phyloP scores from a whole-genome alignment of 2,888 invertebrate genomes.

The Chaetogeoica ovagalla region DNA sequence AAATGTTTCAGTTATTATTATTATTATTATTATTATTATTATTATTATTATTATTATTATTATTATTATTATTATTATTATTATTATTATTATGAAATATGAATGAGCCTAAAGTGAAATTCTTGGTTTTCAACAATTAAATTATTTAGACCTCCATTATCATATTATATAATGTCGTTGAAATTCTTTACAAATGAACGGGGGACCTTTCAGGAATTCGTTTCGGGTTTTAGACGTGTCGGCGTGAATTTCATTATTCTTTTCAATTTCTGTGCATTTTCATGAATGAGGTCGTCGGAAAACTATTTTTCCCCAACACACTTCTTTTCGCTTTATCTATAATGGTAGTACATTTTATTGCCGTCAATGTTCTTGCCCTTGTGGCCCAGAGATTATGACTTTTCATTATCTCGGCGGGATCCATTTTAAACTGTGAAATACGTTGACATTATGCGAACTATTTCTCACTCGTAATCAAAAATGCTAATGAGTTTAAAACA shows the following conservation, averaged over 20 bases:
- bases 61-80: neutral
- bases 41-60: neutral
- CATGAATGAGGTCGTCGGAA: conserved; percentile 26
- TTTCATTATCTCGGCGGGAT: conserved; percentile 32
- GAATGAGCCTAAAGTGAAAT: conserved; percentile 7
- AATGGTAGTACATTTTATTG: conserved; percentile 35
- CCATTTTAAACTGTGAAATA: conserved; percentile 12
- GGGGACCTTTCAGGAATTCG: conserved; percentile 35
- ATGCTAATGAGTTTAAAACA: conserved; percentile 17
- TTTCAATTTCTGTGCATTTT: conserved; percentile 50
- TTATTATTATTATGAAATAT: neutral
- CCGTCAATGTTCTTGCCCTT: neutral
- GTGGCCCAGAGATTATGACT: conserved; percentile 16
- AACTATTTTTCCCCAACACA: conserved; percentile 37
- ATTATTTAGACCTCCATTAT: conserved; percentile 8
- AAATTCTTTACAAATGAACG: conserved; percentile 47
- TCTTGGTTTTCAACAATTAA: conserved; percentile 38
- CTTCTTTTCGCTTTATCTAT: neutral
- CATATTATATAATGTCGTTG: conserved; percentile 40
- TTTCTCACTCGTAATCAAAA: conserved; percentile 25
- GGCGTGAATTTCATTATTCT: conserved; percentile 45
- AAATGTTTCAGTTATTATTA: neutral
- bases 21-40: neutral
- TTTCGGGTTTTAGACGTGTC: conserved; percentile 18
- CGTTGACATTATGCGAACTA: conserved; percentile 30